phyloP scores from a whole-genome alignment of 2,113 vertebrate genomes.

The Atherinomorus stipes region DNA sequence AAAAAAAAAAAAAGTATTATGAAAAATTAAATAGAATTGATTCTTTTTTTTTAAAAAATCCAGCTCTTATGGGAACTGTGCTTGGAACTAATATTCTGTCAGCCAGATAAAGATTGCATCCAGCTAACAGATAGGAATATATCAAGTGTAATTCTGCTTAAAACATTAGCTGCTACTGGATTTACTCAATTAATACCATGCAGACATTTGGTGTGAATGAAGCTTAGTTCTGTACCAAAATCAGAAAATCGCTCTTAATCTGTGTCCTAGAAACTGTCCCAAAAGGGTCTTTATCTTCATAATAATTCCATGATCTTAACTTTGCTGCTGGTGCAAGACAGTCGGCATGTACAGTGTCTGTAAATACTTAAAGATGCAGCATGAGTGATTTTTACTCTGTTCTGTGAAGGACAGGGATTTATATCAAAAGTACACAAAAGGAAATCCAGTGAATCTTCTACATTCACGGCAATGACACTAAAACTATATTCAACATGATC shows the following conservation, averaged over 20 bases:
- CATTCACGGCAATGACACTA: background rate
- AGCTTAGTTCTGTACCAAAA: conserved; percentile 66
- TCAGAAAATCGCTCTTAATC: conserved; percentile 67
- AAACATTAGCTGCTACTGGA: conserved; percentile 9
- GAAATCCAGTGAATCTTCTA: background rate
- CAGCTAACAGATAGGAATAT: background rate
- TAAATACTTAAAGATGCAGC: background rate
- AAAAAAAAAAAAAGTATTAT: too few relatives aligned
- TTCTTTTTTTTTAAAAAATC: background rate
- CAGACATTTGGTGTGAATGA: conserved; percentile 50
- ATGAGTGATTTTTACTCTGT: background rate
- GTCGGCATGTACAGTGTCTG: conserved; percentile 1
- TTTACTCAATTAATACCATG: conserved; percentile 25
- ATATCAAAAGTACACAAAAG: background rate
- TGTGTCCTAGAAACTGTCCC: conserved; percentile 61
- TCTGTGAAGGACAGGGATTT: background rate
- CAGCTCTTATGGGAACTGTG: background rate
- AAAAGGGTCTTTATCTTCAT: conserved; percentile 57
- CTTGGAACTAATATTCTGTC: background rate
- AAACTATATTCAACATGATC: background rate
- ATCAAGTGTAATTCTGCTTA: background rate
- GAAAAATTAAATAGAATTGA: too few relatives aligned
- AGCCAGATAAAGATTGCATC: background rate
- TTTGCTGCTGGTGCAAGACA: conserved; percentile 27
- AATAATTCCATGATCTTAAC: conserved; percentile 41